A percentile compares a stretch with the other conserved stretches of the same genome.
Evolutionary conservation across 2,797 vertebrate genomes (phyloP).

Genomic region (Enteromius trimaculatus): DNA sequence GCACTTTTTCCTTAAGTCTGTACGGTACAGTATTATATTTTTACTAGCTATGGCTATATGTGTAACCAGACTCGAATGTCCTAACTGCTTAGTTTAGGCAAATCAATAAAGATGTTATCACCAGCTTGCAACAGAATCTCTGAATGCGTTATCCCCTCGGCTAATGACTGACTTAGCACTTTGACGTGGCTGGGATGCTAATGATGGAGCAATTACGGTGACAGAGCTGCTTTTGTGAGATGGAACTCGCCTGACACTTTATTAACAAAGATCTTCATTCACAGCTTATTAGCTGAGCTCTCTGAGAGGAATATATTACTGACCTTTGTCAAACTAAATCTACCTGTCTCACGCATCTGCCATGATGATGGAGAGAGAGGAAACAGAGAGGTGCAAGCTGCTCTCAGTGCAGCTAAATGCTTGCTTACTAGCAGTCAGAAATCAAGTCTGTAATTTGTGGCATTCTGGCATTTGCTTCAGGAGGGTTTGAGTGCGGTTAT

Average conservation of each 20-base stretch:
- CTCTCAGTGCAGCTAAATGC: constrained; percentile 5
- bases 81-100: constrained; percentile 43
- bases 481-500: constrained; percentile 11
- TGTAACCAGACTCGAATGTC: constrained; percentile 15
- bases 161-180: constrained; percentile 71
- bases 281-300: constrained; percentile 70
- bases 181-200: constrained; percentile 70
- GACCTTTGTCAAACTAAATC: constrained; percentile 68
- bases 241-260: constrained; percentile 66
- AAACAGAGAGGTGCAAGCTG: constrained; percentile 14
- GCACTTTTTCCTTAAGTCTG: background rate
- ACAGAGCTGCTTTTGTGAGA: constrained; percentile 68
- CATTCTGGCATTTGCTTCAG: constrained; percentile 26
- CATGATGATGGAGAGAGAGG: constrained; percentile 27
- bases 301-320: constrained; percentile 62
- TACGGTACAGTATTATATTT: constrained; percentile 30
- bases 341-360: constrained; percentile 49
- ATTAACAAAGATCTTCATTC: constrained; percentile 77
- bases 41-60: constrained; percentile 4
- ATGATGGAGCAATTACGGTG: constrained; percentile 71
- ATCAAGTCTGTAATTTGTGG: constrained; percentile 38
- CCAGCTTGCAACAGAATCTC: constrained; percentile 47
- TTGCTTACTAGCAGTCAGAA: constrained; percentile 6
- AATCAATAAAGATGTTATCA: constrained; percentile 62
- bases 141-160: constrained; percentile 56